Base-by-base conservation (phyloP, 1,140 invertebrate genomes). In the Diuraphis noxia region DNA sequence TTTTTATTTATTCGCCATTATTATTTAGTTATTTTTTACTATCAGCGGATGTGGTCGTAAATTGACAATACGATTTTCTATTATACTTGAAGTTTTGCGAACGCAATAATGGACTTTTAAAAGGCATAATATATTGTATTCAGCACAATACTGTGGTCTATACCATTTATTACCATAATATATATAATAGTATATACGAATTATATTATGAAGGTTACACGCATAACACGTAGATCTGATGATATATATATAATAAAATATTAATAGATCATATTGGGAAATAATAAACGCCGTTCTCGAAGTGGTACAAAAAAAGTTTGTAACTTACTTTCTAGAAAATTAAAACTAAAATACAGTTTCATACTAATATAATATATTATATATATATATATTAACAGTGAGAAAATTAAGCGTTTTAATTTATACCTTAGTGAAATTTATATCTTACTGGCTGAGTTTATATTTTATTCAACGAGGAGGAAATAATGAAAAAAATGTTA, bases 351-450 rank as follows among this genome's bases (percentile, higher is more conserved):
- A 17, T 6, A 82, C 79, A 40, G 9, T 40, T 82, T 38, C 9
- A 13, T 38, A 79, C 21, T 36, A 38, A 21, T 36, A 72, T 63
- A 63, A 63, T 63, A 34, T 79, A 79, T 38, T 2, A 23, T 36
- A 82, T 41, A 30, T 10, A 30, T 46, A 49, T 19, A 46, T 19
- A 46, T 46, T n/a, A 13, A 84, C 34, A 23, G 21, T 46, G n/a
- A 49, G 19, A 46, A 49, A 86, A 86, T 86, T 86, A 36, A 86
- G 43, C n/a, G 23, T 86, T 49, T 86, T 49, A 36, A 86, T 86
- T 34, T 86, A 86, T 34, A 52, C 46, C n/a, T 36, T 21, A 43
- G 34, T 25, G n/a, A 25, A 38, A 86, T 52, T 86, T 52, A 52
- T 86, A 36, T 88, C 30, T 88, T 7, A 13, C 52, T 25, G 36